A percentile compares a stretch with the other conserved stretches of the same genome.
Evolutionary conservation across 1,140 invertebrate species (phyloP).

Genomic region (Papilio dardanus): DNA sequence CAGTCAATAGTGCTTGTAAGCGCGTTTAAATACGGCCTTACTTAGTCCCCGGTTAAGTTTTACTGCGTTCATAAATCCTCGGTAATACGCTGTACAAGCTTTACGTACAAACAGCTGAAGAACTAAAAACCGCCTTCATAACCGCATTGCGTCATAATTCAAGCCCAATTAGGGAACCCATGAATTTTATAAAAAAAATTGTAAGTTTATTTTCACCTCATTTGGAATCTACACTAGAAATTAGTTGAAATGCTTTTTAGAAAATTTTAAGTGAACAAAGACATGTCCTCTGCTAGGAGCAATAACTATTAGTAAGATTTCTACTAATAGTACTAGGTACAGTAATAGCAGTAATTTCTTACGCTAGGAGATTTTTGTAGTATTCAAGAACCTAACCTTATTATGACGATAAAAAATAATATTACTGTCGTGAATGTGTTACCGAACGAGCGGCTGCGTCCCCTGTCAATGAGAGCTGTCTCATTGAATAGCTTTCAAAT

Average conservation of each 20-base stretch:
- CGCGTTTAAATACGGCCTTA: conserved; percentile 16
- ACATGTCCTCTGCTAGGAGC: too few species aligned
- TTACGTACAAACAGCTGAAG: conserved; percentile 21
- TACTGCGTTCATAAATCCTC: conserved; percentile 28
- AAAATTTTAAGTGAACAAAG: background rate
- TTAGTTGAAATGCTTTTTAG: background rate
- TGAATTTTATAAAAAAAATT: conserved; percentile 30
- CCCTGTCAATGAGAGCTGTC: too few species aligned
- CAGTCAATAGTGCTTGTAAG: conserved; percentile 29
- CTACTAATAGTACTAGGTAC: too few species aligned
- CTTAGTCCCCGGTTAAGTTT: conserved; percentile 14
- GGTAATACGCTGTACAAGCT: conserved; percentile 24
- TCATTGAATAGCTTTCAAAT: too few species aligned
- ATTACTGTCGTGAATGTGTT: too few species aligned
- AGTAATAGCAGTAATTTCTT: too few species aligned
- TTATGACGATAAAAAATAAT: too few species aligned
- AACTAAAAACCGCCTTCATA: conserved; percentile 40
- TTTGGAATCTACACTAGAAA: background rate
- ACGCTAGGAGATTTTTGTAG: too few species aligned
- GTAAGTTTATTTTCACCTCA: background rate
- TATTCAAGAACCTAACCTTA: too few species aligned
- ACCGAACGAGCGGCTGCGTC: too few species aligned
- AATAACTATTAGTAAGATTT: too few species aligned
- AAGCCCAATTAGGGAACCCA: conserved; percentile 42
- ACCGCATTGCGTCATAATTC: conserved; percentile 62